Conservation (phyloP, 2,797 vertebrate genomes). For the Varecia variegata region DNA sequence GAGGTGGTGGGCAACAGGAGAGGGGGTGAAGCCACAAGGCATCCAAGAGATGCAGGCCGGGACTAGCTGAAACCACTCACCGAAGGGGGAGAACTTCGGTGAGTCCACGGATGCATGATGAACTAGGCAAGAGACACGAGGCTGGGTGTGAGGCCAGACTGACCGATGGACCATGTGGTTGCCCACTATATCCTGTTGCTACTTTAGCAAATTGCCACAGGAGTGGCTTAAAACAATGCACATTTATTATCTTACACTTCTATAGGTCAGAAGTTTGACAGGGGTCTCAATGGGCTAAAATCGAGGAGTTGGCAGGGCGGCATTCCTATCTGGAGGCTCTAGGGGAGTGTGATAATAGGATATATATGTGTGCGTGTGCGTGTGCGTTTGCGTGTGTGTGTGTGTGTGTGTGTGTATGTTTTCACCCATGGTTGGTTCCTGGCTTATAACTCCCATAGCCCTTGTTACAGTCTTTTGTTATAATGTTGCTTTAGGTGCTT, state of each 20-base stretch:
- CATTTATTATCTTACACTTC: neutral
- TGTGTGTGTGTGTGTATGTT: neutral
- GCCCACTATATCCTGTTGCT: neutral
- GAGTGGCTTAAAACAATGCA: neutral
- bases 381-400: no score
- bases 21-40: neutral
- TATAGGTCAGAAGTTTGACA: neutral
- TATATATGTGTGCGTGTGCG: no score
- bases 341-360: neutral
- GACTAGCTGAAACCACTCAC: neutral
- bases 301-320: neutral
- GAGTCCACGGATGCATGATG: neutral
- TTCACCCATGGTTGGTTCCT: neutral
- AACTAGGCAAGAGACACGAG: neutral
- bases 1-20: neutral
- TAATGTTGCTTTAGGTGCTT: neutral
- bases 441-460: neutral
- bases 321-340: neutral
- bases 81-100: neutral
- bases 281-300: neutral
- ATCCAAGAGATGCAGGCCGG: neutral
- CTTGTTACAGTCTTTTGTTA: neutral
- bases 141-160: neutral
- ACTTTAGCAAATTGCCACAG: neutral
- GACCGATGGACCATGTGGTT: accelerated